Conservation (phyloP, 2,888 invertebrate species). For the Drosophila nr. fundita region DNA sequence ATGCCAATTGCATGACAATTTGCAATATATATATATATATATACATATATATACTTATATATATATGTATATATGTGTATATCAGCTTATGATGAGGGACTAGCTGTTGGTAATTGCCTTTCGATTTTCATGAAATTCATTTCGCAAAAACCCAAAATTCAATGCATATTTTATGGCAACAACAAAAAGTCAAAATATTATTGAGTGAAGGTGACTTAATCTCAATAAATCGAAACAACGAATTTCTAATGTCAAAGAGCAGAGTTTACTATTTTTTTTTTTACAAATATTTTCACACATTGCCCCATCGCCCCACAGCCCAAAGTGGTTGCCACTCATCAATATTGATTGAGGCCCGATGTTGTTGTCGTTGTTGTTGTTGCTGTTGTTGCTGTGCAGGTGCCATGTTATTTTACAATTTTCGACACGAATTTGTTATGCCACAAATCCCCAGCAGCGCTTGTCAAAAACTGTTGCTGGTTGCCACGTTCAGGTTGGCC, state of each 20-base stretch:
- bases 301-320: background rate
- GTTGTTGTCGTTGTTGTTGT: conserved; percentile 5
- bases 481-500: conserved; percentile 31
- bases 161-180: conserved; percentile 42
- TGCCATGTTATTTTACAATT: conserved; percentile 60
- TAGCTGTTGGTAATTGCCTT: conserved; percentile 48
- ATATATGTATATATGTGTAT: conserved; percentile 14
- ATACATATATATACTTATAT: background rate
- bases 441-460: conserved; percentile 75
- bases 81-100: conserved; percentile 27
- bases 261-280: conserved; percentile 19
- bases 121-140: conserved; percentile 44
- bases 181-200: conserved; percentile 15
- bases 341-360: conserved; percentile 64
- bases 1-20: conserved; percentile 49
- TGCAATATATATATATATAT: background rate
- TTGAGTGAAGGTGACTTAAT: conserved; percentile 52
- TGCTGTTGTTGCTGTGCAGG: conserved; percentile 21
- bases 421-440: conserved; percentile 66
- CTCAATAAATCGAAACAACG: conserved; percentile 31
- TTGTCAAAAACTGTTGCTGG: conserved; percentile 63
- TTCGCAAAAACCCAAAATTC: conserved; percentile 15
- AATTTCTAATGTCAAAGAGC: conserved; percentile 14
- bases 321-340: conserved; percentile 58
- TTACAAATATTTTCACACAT: background rate